phyloP scores from a whole-genome alignment of 2,888 invertebrate genomes.

The Drosophila lacicola region DNA sequence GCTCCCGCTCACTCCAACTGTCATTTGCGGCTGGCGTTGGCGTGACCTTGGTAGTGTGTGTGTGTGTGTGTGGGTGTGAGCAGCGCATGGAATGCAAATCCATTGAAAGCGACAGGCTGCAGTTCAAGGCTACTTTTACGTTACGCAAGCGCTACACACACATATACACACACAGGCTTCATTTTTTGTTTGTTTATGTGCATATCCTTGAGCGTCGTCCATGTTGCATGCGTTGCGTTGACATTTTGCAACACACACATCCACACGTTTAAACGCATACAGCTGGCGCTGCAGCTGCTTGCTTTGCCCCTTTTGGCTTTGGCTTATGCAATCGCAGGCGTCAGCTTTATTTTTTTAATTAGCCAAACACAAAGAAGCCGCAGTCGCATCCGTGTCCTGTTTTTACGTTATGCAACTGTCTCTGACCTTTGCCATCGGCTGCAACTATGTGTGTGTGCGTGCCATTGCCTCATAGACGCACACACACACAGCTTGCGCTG shows the following conservation, averaged over 20 bases:
- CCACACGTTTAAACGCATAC: background rate
- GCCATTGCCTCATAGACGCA: constrained; percentile 21
- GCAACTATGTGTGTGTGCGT: constrained; percentile 29
- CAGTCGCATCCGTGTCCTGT: constrained; percentile 12
- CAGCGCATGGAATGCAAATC: constrained; percentile 77
- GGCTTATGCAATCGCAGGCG: constrained; percentile 41
- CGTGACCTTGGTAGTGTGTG: constrained; percentile 41
- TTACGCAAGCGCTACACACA: constrained; percentile 71
- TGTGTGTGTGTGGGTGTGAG: constrained; percentile 27
- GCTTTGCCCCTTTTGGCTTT: constrained; percentile 6
- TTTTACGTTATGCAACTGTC: constrained; percentile 42
- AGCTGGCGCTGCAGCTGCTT: constrained; percentile 31
- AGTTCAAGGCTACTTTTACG: constrained; percentile 81
- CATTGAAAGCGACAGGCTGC: constrained; percentile 80
- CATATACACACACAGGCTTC: constrained; percentile 11
- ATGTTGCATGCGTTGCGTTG: constrained; percentile 69
- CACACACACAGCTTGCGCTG: constrained; percentile 12
- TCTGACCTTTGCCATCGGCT: constrained; percentile 43
- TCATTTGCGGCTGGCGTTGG: constrained; percentile 53
- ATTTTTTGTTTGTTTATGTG: constrained; percentile 32
- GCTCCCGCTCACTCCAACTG: constrained; percentile 25
- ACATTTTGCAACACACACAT: constrained; percentile 51
- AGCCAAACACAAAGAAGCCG: constrained; percentile 28
- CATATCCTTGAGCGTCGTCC: constrained; percentile 67
- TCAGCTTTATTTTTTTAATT: constrained; percentile 38